Base-by-base conservation (phyloP, 2,797 vertebrate genomes). In the Pygocentrus nattereri region DNA sequence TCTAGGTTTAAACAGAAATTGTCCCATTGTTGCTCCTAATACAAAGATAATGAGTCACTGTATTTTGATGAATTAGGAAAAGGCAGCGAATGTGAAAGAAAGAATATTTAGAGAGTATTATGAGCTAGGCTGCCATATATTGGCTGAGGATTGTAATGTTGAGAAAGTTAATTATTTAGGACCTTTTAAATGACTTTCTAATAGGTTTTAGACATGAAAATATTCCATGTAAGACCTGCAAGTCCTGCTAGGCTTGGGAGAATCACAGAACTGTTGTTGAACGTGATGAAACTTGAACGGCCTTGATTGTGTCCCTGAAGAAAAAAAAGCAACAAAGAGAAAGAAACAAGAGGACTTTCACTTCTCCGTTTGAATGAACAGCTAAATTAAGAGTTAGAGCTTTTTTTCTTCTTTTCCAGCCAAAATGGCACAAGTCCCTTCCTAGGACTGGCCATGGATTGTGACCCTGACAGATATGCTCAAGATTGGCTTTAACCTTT, bases 281-380 rank as follows among this genome's bases (percentile, higher is more conserved):
- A 70, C 18, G 44, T 49, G 41, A 70, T 68, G 77, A 71, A 49
- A 54, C 47, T 21, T 70, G 27, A 69, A 71, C 41, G 52, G 54
- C 38, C 25, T 73, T 18, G 41, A 73, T 67, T 73, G 71, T 74
- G 76, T 68, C 76, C 52, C 61, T 52, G 49, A 30, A 76, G 64
- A 31, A 76, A 80, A 68, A 84, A 80, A 68, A 81, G 65, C 38
- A 50, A 71, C 31, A 84, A 72, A 73, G 78, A 86, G 74, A 88
- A 80, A 90, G 83, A 86, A 85, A 85, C 69, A 38, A 85, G 54
- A 86, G 49, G 76, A 89, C 87, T 90, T 90, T 91, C 86, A 90
- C 87, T 89, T 90, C 89, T 89, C 82, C 44, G 81, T 90, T 91
- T 86, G 47, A 85, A 87, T 83, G 70, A 86, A 87, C 80, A 81